phyloP scores from a whole-genome alignment of 2,797 vertebrate genomes.

The Triplophysa bombifrons region DNA sequence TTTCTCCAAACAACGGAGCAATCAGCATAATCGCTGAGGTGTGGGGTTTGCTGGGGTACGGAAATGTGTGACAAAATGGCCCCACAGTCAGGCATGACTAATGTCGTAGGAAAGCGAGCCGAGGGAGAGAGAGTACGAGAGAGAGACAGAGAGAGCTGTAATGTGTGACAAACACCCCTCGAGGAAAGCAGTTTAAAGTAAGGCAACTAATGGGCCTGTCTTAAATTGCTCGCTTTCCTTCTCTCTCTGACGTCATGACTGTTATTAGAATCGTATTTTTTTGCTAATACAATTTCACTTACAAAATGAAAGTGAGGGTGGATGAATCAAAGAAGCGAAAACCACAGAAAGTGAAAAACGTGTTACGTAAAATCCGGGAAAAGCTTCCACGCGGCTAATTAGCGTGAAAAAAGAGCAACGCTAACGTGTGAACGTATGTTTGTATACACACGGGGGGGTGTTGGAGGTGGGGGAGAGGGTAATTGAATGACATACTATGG shows the following conservation, averaged over 20 bases:
- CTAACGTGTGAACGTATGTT: constrained; percentile 16
- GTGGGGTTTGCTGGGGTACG: constrained; percentile 48
- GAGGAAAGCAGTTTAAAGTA: constrained; percentile 40
- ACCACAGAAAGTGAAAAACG: not conserved
- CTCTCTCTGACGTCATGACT: not conserved
- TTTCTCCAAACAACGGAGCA: constrained; percentile 24
- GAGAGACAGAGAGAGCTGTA: constrained; percentile 48
- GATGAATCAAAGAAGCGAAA: not conserved
- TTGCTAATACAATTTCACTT: not conserved
- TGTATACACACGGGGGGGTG: not conserved
- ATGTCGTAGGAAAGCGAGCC: constrained; percentile 28
- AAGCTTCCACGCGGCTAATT: constrained; percentile 21
- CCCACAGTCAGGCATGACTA: constrained; percentile 38
- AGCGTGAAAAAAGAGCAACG: constrained; percentile 35
- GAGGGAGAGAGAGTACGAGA: constrained; percentile 1
- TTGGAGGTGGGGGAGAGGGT: not conserved
- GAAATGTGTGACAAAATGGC: constrained; percentile 27
- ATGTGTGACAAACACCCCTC: constrained; percentile 42
- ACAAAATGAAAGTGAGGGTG: not conserved
- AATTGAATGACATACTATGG: not conserved
- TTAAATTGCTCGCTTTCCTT: constrained; percentile 8
- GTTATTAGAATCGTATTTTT: constrained; percentile 4
- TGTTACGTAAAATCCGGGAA: not conserved
- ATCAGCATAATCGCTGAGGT: constrained; percentile 38
- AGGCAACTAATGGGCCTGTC: constrained; percentile 27